Evolutionary conservation across 2,888 invertebrate species (phyloP), one percentile per base, ranked within the genome.

Genomic region (Metopia argyrocephala): DNA sequence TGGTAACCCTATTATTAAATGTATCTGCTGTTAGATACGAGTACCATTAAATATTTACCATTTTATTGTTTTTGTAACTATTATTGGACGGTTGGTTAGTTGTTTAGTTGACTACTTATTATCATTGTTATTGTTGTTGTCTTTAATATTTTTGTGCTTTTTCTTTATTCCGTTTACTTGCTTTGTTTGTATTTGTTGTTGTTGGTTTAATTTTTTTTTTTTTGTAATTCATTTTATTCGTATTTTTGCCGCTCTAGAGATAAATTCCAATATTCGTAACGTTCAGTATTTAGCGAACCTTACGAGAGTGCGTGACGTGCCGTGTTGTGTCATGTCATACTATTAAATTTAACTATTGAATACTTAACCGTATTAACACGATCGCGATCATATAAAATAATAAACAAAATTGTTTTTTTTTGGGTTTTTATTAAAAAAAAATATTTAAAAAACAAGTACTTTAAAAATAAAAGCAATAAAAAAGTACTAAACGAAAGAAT

Each of bases 261-360:
- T 61, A 74, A 61, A 65, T 74, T 78, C 6, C 78, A 78, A 78
- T 75, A 78, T 70, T 62, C 70, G 70, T 81, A 56, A 66, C 66
- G 74, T 78, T 81, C 75, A 81, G 81, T 81, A 78, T 78, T 78
- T 75, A 78, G 70, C 74, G 74, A 81, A 81, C 81, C 78, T 78
- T 81, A 31, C 56, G 65, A 65, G 69, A 76, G 78, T 76, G 76
- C 78, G 78, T 81, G 81, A 38, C 70, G 74, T 78, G 78, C 52
- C 59, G 64, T 38, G 38, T 12, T 15, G 38, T 38, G 38, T 56
- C 62, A 59, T 57, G 20, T n/a, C n/a, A n/a, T n/a, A n/a, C n/a
- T n/a, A n/a, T n/a, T n/a, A n/a, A n/a, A 46, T 20, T 20, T 48
- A 48, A 28, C 23, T 27, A 3, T 38, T 46, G 59, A 57, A 3